These are phyloP conservation scores for Pimephales promelas DNA, from an alignment of 2,113 vertebrate species.

Conservation along the genomic window DNA sequence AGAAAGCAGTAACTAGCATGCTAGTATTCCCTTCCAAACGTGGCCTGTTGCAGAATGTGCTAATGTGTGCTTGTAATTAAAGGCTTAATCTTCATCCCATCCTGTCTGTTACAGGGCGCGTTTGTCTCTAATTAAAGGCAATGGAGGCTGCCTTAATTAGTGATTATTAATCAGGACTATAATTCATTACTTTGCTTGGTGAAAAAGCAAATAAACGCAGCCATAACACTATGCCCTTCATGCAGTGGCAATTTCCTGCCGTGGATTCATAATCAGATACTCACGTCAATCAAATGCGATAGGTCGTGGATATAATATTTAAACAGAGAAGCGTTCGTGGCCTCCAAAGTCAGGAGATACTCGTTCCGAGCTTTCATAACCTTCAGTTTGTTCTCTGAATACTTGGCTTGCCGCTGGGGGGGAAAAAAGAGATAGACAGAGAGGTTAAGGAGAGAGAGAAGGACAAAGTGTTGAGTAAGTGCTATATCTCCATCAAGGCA, in stretches of 20 bases:
- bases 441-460: background rate
- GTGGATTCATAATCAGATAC: slow-evolving; percentile 64
- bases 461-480: background rate
- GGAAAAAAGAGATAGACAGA: slow-evolving; percentile 18
- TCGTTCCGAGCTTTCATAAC: slow-evolving; percentile 97
- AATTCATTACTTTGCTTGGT: slow-evolving; percentile 34
- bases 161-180: slow-evolving; percentile 45
- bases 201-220: slow-evolving; percentile 36
- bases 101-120: slow-evolving; percentile 25
- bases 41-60: slow-evolving; percentile 27
- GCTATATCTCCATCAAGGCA: background rate
- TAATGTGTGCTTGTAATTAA: slow-evolving; percentile 48
- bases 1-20: background rate
- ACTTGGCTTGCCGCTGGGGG: slow-evolving; percentile 93
- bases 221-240: slow-evolving; percentile 13
- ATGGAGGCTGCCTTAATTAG: slow-evolving; percentile 30
- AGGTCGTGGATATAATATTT: slow-evolving; percentile 99
- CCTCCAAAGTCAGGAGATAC: slow-evolving; percentile 96
- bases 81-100: slow-evolving; percentile 27
- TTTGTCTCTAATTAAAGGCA: slow-evolving; percentile 48
- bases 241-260: slow-evolving; percentile 31
- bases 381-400: slow-evolving; percentile 98
- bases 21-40: background rate
- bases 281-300: slow-evolving; percentile 97
- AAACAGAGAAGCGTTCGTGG: slow-evolving; percentile 95